Conservation (phyloP, 2,113 vertebrate species). For the Callipepla squamata region DNA sequence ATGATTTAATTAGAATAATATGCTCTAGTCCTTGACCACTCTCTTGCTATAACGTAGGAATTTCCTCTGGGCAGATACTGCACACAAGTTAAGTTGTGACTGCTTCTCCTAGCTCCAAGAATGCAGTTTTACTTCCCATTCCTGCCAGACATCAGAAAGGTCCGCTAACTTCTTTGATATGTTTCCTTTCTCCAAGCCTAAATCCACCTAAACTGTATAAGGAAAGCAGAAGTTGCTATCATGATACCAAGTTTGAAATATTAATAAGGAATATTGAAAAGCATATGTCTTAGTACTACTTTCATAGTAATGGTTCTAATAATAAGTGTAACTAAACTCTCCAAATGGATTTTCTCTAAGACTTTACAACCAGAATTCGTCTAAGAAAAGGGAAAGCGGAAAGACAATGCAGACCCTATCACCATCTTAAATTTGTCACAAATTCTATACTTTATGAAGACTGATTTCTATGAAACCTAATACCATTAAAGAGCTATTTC, state of each 20-base stretch:
- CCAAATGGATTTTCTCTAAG: not conserved
- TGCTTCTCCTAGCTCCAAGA: slow-evolving; percentile 27
- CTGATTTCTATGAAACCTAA: not conserved
- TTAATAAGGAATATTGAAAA: not conserved
- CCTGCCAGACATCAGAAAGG: slow-evolving; percentile 4
- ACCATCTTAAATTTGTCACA: not conserved
- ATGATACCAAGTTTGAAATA: not conserved
- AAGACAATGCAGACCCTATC: not conserved
- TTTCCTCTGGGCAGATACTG: slow-evolving; percentile 50
- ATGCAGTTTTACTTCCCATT: slow-evolving; percentile 23
- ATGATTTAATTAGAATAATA: slow-evolving; percentile 59
- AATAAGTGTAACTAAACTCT: not conserved
- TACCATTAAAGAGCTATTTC: not conserved
- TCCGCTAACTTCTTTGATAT: slow-evolving; percentile 33
- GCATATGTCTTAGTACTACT: not conserved
- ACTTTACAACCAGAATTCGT: not conserved
- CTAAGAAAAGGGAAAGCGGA: not conserved
- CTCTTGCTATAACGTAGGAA: slow-evolving; percentile 39
- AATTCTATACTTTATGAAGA: not conserved
- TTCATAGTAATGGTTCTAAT: not conserved
- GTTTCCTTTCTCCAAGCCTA: not conserved
- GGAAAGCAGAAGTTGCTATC: slow-evolving; percentile 25
- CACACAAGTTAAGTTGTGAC: not conserved
- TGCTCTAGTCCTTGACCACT: slow-evolving; percentile 8
- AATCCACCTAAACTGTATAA: not conserved